Evolutionary conservation across 2,888 invertebrate genomes (phyloP).

Genomic region (Anthrax anthrax): DNA sequence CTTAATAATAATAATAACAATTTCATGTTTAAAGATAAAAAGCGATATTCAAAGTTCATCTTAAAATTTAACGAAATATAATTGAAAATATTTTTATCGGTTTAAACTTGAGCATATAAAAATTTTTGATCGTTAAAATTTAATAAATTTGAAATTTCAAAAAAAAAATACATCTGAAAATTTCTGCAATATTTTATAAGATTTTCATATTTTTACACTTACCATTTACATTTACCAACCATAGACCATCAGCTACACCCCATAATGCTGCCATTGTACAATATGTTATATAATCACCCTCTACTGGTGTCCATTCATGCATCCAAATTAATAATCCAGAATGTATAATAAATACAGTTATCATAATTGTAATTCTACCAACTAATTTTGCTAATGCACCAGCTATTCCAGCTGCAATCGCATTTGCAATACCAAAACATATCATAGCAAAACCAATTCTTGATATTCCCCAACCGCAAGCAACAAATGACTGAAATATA

Average conservation of each 20-base stretch:
- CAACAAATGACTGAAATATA: slow-evolving; percentile 74
- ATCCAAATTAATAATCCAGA: slow-evolving; percentile 51
- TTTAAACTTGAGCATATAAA: too few species aligned
- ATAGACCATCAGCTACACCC: slow-evolving; percentile 81
- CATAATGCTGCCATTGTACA: slow-evolving; percentile 69
- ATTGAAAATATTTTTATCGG: too few species aligned
- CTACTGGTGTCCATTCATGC: slow-evolving; percentile 56
- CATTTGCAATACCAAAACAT: slow-evolving; percentile 79
- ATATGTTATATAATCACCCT: slow-evolving; percentile 52
- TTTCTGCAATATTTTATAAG: too few species aligned
- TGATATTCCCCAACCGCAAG: slow-evolving; percentile 75
- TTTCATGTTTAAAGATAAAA: too few species aligned
- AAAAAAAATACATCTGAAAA: too few species aligned
- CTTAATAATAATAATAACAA: too few species aligned
- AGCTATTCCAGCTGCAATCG: slow-evolving; percentile 67
- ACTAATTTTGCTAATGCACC: slow-evolving; percentile 66
- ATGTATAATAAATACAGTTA: slow-evolving; percentile 57
- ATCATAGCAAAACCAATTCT: slow-evolving; percentile 92
- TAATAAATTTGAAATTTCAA: too few species aligned
- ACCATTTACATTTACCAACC: slow-evolving; percentile 89
- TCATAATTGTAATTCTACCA: slow-evolving; percentile 66
- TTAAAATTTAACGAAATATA: too few species aligned
- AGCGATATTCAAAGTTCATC: too few species aligned
- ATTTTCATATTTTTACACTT: too few species aligned
- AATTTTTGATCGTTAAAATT: too few species aligned